A percentile compares a stretch with the other conserved stretches of the same genome.
Evolutionary conservation across 1,140 invertebrate species (phyloP).

Genomic region (Brachionus asplanchnoidis): DNA sequence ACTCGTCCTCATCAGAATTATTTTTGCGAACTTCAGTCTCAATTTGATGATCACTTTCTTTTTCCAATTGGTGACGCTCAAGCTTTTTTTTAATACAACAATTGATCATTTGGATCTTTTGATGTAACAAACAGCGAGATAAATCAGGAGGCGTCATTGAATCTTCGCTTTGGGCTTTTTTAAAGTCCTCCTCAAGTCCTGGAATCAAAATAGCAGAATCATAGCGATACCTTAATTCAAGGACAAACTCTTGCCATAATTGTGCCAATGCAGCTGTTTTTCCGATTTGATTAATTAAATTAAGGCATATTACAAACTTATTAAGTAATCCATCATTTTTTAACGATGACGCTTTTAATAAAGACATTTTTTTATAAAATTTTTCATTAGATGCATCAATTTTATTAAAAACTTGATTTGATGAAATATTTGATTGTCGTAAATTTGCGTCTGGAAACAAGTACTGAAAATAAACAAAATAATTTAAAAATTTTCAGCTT

Average conservation of each 20-base stretch:
- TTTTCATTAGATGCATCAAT: neutral
- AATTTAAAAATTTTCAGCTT: no score
- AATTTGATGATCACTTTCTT: constrained; percentile 8
- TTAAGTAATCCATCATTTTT: constrained; percentile 69
- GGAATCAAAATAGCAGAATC: constrained; percentile 72
- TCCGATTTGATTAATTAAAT: constrained; percentile 73
- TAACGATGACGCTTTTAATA: constrained; percentile 67
- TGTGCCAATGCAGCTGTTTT: constrained; percentile 74
- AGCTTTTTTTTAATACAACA: constrained; percentile 78
- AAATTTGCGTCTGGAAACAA: constrained; percentile 81
- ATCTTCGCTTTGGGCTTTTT: constrained; percentile 47
- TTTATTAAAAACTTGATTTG: constrained; percentile 33
- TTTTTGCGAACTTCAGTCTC: constrained; percentile 42
- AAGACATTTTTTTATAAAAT: constrained; percentile 20
- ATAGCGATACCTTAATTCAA: constrained; percentile 83
- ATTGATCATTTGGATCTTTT: constrained; percentile 92
- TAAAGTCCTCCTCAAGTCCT: constrained; percentile 68
- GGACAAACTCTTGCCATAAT: constrained; percentile 82
- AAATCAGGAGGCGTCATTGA: constrained; percentile 66
- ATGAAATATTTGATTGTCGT: constrained; percentile 40
- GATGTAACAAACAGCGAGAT: constrained; percentile 81
- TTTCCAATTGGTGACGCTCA: constrained; percentile 54
- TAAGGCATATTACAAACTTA: constrained; percentile 73
- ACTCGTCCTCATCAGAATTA: constrained; percentile 65
- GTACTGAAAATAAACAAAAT: constrained; percentile 59